Conservation (phyloP, 2,797 vertebrate species). For the Acrossocheilus fasciatus region DNA sequence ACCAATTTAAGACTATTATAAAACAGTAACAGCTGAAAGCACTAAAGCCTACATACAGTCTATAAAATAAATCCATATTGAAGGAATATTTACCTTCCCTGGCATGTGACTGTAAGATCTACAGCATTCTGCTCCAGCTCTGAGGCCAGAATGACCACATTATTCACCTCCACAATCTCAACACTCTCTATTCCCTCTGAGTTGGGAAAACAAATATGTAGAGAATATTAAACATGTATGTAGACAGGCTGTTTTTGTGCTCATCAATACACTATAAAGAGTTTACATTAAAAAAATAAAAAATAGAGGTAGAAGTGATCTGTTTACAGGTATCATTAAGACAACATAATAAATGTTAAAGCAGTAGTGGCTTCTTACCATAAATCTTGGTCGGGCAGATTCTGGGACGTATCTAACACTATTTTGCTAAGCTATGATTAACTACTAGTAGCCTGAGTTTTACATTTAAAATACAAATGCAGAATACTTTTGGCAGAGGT, state of each 20-base stretch:
- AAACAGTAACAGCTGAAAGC: no score
- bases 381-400: not conserved
- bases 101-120: slow-evolving; percentile 90
- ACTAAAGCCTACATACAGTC: not conserved
- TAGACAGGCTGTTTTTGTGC: not conserved
- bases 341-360: not conserved
- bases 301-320: no score
- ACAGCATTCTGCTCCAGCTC: slow-evolving; percentile 84
- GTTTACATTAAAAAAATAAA: no score
- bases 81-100: slow-evolving; percentile 84
- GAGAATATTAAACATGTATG: not conserved
- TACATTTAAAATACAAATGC: not conserved
- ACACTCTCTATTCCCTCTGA: slow-evolving; percentile 93
- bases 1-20: not conserved
- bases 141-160: slow-evolving; percentile 61
- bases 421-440: no score
- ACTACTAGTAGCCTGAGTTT: no score
- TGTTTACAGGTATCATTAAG: no score
- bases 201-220: not conserved
- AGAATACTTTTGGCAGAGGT: not conserved
- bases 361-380: not conserved
- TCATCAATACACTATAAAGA: not conserved
- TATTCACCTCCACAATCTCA: slow-evolving; percentile 88
- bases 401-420: no score
- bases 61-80: not conserved